phyloP scores from a whole-genome alignment of 2,797 vertebrate species.

The Emydoidea blandingii region DNA sequence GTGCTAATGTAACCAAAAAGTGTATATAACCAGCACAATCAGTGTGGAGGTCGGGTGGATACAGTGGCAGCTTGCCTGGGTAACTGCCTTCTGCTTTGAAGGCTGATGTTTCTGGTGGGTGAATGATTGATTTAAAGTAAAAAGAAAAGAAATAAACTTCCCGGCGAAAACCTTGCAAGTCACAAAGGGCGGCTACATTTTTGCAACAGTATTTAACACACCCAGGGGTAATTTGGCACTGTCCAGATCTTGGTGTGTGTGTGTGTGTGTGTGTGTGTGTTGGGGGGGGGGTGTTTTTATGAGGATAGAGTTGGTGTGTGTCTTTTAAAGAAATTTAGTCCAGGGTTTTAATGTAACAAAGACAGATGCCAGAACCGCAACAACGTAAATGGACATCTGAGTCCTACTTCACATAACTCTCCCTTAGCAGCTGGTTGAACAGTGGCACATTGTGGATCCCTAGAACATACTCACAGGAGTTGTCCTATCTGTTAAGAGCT shows the following conservation, averaged over 20 bases:
- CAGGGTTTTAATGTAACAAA: conserved; percentile 1
- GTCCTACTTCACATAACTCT: background rate
- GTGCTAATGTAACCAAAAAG: conserved; percentile 77
- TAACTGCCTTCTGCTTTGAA: conserved; percentile 44
- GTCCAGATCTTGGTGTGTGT: background rate
- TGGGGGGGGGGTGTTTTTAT: conserved; percentile 3
- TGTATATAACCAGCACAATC: conserved; percentile 72
- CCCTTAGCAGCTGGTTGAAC: background rate
- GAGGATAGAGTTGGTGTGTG: background rate
- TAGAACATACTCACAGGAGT: background rate
- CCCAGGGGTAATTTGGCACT: conserved; percentile 30
- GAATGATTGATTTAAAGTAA: conserved; percentile 63
- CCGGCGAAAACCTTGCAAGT: background rate
- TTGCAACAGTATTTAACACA: conserved; percentile 36
- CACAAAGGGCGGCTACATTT: conserved; percentile 26
- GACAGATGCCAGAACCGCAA: conserved; percentile 35
- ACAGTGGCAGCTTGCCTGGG: conserved; percentile 49
- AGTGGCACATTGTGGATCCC: background rate
- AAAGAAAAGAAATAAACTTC: conserved; percentile 60
- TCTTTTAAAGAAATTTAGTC: background rate
- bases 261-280: background rate
- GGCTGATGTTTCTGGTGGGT: conserved; percentile 11
- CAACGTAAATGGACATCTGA: background rate
- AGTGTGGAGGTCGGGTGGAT: conserved; percentile 36
- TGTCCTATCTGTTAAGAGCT: background rate